Conservation (phyloP, 2,888 invertebrate genomes). For the Nephrotoma flavescens region DNA sequence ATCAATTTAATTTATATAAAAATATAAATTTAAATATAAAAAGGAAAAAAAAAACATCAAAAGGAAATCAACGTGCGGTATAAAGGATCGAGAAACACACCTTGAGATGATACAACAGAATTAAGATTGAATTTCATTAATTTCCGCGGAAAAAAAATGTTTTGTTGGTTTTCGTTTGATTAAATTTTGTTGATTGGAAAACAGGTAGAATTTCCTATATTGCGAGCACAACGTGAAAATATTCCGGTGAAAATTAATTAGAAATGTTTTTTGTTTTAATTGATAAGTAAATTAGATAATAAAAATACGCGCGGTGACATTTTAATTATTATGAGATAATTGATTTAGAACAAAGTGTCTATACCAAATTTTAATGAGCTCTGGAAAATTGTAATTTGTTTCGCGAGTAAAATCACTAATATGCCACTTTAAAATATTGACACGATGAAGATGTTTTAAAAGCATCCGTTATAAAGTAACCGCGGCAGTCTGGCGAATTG, state of each 20-base stretch:
- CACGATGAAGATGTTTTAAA: no score
- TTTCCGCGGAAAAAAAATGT: not conserved
- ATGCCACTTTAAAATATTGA: no score
- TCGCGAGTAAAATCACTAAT: no score
- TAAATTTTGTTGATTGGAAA: not conserved
- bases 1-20: not conserved
- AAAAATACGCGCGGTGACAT: not conserved
- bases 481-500: no score
- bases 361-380: no score
- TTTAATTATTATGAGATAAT: not conserved
- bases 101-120: not conserved
- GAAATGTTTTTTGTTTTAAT: not conserved
- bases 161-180: not conserved
- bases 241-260: not conserved
- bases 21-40: not conserved
- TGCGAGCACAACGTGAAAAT: not conserved
- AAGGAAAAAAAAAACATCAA: not conserved
- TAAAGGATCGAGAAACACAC: not conserved
- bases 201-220: not conserved
- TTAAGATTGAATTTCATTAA: not conserved
- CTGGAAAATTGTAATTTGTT: no score
- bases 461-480: no score
- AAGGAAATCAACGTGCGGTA: not conserved
- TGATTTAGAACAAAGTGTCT: not conserved
- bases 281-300: not conserved